Percentiles rank a stretch among this genome's conserved stretches.
phyloP scores from a whole-genome alignment of 1,140 invertebrate genomes.

The Olivierus martensii region DNA sequence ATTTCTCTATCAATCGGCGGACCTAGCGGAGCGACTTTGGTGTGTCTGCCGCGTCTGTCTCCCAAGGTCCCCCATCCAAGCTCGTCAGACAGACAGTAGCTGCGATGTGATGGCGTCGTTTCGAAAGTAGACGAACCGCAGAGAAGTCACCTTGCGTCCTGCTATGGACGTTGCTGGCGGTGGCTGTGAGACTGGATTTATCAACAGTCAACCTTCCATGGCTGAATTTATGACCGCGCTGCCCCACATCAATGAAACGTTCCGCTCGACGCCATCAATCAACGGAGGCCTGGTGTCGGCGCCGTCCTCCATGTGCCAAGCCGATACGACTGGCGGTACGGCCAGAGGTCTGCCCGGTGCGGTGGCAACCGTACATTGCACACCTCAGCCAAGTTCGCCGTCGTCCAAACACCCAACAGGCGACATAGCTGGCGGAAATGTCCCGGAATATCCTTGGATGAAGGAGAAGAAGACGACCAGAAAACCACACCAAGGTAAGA shows the following conservation, averaged over 20 bases:
- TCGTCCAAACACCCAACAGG: background rate
- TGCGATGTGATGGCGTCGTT: no score
- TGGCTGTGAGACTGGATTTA: slow-evolving; percentile 66
- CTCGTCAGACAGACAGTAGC: no score
- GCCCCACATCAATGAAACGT: slow-evolving; percentile 25
- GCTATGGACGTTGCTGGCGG: slow-evolving; percentile 38
- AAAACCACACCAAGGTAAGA: slow-evolving; percentile 70
- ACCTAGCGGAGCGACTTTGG: no score
- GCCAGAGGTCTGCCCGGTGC: slow-evolving; percentile 21
- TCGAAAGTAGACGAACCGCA: no score
- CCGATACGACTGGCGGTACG: slow-evolving; percentile 27
- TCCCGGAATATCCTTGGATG: slow-evolving; percentile 82
- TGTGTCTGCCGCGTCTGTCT: no score
- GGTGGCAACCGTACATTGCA: background rate
- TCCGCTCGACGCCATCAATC: slow-evolving; percentile 24
- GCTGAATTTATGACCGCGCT: slow-evolving; percentile 72
- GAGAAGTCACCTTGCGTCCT: background rate
- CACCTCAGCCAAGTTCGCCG: background rate
- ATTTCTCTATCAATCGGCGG: no score
- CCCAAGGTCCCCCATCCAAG: no score
- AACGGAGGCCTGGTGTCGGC: slow-evolving; percentile 35
- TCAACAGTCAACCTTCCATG: slow-evolving; percentile 83
- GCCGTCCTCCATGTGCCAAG: slow-evolving; percentile 20
- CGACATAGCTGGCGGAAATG: background rate
- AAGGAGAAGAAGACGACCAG: slow-evolving; percentile 91